Evolutionary conservation across 2,113 vertebrate species (phyloP).

Genomic region (Poecile atricapillus): DNA sequence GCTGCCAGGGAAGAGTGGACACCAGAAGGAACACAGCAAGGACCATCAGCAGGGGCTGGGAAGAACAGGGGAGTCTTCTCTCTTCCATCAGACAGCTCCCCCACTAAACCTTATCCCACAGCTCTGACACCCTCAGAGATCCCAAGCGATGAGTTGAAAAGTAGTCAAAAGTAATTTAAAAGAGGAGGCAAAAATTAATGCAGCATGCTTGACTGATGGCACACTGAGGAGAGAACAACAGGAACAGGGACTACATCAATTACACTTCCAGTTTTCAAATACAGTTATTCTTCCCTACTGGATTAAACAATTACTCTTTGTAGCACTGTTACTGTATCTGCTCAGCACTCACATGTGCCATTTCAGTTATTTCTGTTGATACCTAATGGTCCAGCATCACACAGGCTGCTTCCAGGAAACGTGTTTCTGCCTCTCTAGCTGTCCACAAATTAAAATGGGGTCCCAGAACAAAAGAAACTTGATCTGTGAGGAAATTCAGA

Average conservation of each 20-base stretch:
- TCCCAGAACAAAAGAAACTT: neutral
- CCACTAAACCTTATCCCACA: neutral
- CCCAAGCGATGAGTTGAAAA: neutral
- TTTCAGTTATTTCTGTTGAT: neutral
- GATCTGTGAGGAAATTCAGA: neutral
- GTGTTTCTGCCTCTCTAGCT: neutral
- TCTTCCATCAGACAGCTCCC: neutral
- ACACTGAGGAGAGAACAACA: neutral
- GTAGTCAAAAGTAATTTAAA: neutral
- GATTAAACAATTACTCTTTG: neutral
- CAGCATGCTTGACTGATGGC: neutral
- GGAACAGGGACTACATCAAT: neutral
- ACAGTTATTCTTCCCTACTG: neutral
- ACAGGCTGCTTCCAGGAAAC: neutral
- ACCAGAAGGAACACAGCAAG: neutral
- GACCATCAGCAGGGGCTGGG: rapidly evolving
- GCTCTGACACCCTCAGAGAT: neutral
- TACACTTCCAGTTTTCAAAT: neutral
- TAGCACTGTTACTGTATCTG: neutral
- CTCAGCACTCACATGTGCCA: neutral
- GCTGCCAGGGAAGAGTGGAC: neutral
- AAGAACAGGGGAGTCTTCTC: neutral
- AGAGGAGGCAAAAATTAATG: neutral
- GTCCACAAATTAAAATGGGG: neutral
- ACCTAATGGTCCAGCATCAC: neutral